Base-by-base conservation (phyloP, 1,140 invertebrate species). In the Thaumetopoea pityocampa region DNA sequence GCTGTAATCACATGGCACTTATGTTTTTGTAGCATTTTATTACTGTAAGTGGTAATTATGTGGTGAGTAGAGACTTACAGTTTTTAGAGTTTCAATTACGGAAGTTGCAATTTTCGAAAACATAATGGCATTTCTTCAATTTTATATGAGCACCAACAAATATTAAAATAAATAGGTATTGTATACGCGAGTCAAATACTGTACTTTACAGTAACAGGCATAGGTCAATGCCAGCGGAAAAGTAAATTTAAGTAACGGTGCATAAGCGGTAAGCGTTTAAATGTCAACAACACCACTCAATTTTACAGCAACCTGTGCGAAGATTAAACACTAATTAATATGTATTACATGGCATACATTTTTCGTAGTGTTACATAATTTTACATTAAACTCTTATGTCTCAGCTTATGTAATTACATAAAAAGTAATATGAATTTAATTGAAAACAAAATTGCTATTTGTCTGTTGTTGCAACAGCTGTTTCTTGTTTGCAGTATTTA, bases 151-250 rank as follows among this genome's bases (percentile, higher is more conserved):
- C n/a, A n/a, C n/a, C n/a, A n/a, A n/a, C n/a, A n/a, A n/a, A n/a
- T n/a, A n/a, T n/a, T n/a, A n/a, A n/a, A n/a, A n/a, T n/a, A n/a
- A n/a, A n/a, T n/a, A n/a, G n/a, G n/a, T n/a, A n/a, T n/a, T n/a
- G n/a, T n/a, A n/a, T n/a, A n/a, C n/a, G n/a, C n/a, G n/a, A n/a
- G n/a, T n/a, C n/a, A 6, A 20, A 20, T 6, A 20, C n/a, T 28
- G 6, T 18, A 28, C 8, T 7, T n/a, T 33, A 11, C n/a, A 10
- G 9, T 6, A 6, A 10, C 14, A 10, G 6, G 29, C 58, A 56
- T 57, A 56, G 68, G 66, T 69, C 66, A 71, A 64, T 71, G 63
- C 60, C 66, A 65, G 65, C 60, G 64, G 66, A 67, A 64, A 54
- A 20, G 24, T 28, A 38, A 42, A 44, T 50, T 59, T 44, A 53